Evolutionary conservation across 2,797 vertebrate species (phyloP).

Genomic region (Aphelocoma californica): DNA sequence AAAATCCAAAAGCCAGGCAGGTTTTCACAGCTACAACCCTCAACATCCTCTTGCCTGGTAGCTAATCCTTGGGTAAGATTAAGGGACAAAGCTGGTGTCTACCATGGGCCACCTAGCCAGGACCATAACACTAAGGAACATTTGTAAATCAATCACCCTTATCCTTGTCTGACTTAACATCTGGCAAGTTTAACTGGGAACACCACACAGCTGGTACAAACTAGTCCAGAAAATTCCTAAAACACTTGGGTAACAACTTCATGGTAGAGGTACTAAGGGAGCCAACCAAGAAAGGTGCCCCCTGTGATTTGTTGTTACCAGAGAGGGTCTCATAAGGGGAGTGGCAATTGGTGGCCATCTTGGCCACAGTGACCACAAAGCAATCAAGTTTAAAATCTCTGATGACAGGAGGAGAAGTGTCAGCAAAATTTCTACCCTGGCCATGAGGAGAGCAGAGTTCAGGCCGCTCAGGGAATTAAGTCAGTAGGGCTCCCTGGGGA

Average conservation of each 20-base stretch:
- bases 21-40: neutral
- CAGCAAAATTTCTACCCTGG: neutral
- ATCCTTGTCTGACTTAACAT: neutral
- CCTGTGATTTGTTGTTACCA: neutral
- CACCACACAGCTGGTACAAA: neutral
- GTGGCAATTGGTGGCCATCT: accelerated
- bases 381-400: neutral
- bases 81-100: neutral
- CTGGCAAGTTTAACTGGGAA: neutral
- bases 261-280: neutral
- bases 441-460: neutral
- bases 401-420: neutral
- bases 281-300: neutral
- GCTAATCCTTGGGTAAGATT: neutral
- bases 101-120: neutral
- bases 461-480: neutral
- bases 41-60: neutral
- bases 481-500: neutral
- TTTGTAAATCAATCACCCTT: neutral
- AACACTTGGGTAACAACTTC: neutral
- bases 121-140: neutral
- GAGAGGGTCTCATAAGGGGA: neutral
- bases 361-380: neutral
- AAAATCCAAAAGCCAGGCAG: neutral
- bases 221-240: neutral